Conservation (phyloP, 2,113 vertebrate genomes). For the Suncus etruscus region DNA sequence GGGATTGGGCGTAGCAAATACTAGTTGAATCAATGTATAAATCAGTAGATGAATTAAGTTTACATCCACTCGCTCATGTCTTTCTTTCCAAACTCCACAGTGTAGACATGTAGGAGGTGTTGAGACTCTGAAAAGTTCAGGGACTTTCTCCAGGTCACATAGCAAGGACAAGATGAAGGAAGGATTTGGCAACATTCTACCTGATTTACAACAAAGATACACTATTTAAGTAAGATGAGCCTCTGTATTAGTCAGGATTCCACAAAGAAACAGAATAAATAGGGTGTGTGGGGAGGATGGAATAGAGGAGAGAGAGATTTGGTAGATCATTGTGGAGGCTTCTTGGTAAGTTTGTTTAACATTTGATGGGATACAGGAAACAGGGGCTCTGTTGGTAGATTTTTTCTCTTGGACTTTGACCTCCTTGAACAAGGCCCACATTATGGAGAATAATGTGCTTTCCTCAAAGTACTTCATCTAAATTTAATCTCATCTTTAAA, state of each 20-base stretch:
- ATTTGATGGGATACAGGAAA: not conserved
- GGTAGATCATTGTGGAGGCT: not conserved
- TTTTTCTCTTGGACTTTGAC: not conserved
- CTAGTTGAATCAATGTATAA: not conserved
- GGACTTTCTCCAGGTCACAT: not conserved
- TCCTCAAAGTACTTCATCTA: not conserved
- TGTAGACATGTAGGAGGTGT: not conserved
- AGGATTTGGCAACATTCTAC: not conserved
- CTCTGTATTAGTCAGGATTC: not conserved
- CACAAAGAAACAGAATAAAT: slow-evolving; percentile 9
- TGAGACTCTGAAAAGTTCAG: not conserved
- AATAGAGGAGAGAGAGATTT: not conserved
- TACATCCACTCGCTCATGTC: not conserved
- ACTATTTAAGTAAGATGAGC: not conserved
- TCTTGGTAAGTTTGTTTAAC: not conserved
- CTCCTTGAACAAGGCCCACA: not conserved
- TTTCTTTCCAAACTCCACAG: not conserved
- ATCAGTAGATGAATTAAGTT: not conserved
- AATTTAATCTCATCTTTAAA: slow-evolving; percentile 41
- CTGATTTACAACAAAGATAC: slow-evolving; percentile 1
- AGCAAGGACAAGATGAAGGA: not conserved
- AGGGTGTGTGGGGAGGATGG: not conserved
- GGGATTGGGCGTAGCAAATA: not conserved
- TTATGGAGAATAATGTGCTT: not conserved
- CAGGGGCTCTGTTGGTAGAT: not conserved